Conservation (phyloP, 2,797 vertebrate genomes). For the Sebastes miniatus region DNA sequence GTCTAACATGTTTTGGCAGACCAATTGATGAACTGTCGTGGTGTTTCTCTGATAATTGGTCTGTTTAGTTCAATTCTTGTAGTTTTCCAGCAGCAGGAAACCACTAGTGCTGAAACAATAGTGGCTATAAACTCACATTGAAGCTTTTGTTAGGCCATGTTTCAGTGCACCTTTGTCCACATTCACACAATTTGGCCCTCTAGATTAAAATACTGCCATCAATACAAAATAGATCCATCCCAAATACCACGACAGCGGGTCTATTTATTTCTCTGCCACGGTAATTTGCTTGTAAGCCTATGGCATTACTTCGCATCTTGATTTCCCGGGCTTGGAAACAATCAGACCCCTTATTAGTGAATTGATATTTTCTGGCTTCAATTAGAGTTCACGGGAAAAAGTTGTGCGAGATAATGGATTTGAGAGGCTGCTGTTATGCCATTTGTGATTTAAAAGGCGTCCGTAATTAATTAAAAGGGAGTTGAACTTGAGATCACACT, state of each 20-base stretch:
- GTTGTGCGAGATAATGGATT: conserved; percentile 64
- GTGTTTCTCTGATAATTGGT: conserved; percentile 18
- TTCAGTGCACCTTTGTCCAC: conserved; percentile 23
- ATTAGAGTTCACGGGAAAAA: conserved; percentile 58
- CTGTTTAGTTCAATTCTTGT: conserved; percentile 12
- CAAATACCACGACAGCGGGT: conserved; percentile 37
- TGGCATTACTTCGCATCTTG: conserved; percentile 50
- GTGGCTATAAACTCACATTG: background rate
- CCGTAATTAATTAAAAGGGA: conserved; percentile 63
- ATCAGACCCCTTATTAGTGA: conserved; percentile 69
- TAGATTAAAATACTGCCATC: conserved; percentile 44
- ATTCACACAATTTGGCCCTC: conserved; percentile 19
- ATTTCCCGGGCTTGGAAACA: conserved; percentile 57
- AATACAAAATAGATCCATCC: conserved; percentile 46
- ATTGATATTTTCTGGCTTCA: conserved; percentile 71
- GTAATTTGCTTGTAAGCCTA: conserved; percentile 46
- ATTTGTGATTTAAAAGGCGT: conserved; percentile 62
- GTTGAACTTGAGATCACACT: conserved; percentile 37
- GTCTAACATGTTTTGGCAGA: background rate
- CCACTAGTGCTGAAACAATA: background rate
- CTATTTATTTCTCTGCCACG: conserved; percentile 57
- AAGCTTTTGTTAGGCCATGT: conserved; percentile 7
- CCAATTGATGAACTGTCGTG: background rate
- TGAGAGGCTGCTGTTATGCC: conserved; percentile 53
- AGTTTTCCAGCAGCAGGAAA: background rate